Evolutionary conservation across 2,113 vertebrate genomes (phyloP).

Genomic region (Lonchura striata): DNA sequence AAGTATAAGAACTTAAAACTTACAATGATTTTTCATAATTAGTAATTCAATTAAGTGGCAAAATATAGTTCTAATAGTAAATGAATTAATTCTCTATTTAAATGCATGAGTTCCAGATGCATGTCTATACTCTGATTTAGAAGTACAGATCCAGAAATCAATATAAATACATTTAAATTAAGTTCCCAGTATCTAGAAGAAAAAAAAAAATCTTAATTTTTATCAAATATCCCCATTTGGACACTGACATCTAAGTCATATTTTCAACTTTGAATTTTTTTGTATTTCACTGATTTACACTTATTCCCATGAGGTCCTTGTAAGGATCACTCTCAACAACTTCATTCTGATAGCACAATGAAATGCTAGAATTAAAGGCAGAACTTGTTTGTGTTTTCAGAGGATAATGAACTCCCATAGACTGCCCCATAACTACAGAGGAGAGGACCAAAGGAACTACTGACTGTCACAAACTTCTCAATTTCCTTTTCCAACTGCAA

Average conservation of each 20-base stretch:
- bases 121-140: not conserved
- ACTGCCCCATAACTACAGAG: not conserved
- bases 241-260: not conserved
- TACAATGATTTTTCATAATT: not conserved
- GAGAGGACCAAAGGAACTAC: not conserved
- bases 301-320: not conserved
- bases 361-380: not conserved
- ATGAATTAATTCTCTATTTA: not conserved
- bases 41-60: not conserved
- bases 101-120: not conserved
- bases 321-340: not conserved
- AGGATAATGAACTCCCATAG: not conserved
- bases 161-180: not conserved
- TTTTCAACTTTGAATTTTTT: not conserved
- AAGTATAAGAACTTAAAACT: not conserved
- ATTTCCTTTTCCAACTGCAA: not conserved
- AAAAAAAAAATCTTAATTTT: not conserved
- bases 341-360: not conserved
- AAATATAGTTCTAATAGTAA: not conserved
- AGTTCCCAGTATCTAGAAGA: not conserved
- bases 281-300: not conserved
- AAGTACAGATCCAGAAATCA: not conserved
- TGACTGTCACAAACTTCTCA: not conserved
- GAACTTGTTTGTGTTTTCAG: not conserved
- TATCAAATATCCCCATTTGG: not conserved